Evolutionary conservation across 1,140 invertebrate genomes (phyloP).

Genomic region (Cherax destructor): DNA sequence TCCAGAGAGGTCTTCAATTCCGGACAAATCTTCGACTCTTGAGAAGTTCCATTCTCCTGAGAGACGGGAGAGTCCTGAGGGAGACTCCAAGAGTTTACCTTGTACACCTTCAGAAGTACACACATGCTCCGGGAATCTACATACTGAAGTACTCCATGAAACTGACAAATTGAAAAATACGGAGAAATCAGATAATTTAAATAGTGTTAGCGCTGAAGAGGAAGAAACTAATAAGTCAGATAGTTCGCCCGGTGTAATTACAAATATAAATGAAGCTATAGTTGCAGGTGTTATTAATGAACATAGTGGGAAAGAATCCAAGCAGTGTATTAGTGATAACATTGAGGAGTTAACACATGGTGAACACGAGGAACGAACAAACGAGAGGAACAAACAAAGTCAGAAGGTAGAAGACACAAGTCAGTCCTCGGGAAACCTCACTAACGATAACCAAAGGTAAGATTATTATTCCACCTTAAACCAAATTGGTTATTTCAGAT

Average conservation of each 20-base stretch:
- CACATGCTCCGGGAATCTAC: neutral
- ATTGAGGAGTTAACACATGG: neutral
- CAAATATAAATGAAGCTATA: neutral
- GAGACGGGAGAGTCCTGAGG: no score
- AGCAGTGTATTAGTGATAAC: neutral
- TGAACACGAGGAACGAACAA: neutral
- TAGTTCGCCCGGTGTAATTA: neutral
- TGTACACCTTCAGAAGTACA: neutral
- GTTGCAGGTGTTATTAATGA: neutral
- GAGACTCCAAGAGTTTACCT: no score
- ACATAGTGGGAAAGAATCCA: neutral
- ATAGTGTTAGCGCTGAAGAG: neutral
- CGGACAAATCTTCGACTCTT: no score
- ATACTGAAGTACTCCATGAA: neutral
- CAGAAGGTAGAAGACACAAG: neutral
- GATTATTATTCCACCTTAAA: neutral
- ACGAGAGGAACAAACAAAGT: neutral
- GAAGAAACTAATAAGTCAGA: neutral
- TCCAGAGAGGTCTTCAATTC: no score
- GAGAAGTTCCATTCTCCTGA: no score
- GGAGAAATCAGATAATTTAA: neutral
- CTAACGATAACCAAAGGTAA: neutral
- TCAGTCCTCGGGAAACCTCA: neutral
- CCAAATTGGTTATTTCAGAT: no score
- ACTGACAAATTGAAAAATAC: neutral